Conservation (phyloP, 2,113 vertebrate genomes). For the Clupea harengus region DNA sequence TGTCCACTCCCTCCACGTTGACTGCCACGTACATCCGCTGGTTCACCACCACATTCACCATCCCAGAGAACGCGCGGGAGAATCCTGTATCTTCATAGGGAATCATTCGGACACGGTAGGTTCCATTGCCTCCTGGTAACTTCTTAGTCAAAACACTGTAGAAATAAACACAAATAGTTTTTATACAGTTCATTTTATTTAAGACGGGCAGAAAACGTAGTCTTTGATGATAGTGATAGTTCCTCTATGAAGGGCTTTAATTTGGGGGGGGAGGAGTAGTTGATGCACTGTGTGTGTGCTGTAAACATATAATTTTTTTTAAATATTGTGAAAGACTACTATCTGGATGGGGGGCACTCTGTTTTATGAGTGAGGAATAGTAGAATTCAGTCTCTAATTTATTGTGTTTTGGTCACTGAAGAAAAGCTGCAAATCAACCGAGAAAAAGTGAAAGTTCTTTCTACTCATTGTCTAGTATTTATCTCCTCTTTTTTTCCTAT, state of each 20-base stretch:
- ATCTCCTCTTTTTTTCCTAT: too few species aligned
- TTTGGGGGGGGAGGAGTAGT: too few species aligned
- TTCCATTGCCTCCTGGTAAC: constrained; percentile 52
- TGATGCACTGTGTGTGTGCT: too few species aligned
- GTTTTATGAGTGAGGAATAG: neutral
- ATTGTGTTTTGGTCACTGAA: neutral
- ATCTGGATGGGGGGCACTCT: too few species aligned
- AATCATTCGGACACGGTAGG: constrained; percentile 54
- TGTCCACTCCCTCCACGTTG: constrained; percentile 53
- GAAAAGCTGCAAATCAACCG: too few species aligned
- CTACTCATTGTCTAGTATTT: too few species aligned
- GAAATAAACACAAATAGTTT: neutral
- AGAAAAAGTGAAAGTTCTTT: too few species aligned
- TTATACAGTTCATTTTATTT: neutral
- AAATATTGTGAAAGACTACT: too few species aligned
- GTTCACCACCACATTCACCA: constrained; percentile 40
- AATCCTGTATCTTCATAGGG: constrained; percentile 58
- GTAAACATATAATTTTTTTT: too few species aligned
- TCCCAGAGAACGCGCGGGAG: constrained; percentile 32
- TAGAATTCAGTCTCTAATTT: neutral
- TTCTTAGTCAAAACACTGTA: constrained; percentile 52
- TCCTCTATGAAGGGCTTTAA: too few species aligned
- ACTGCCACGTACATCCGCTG: constrained; percentile 59
- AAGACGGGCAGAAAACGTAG: too few species aligned
- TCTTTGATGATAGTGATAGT: too few species aligned